These are phyloP conservation scores for Coptotermes formosanus DNA, from an alignment of 1,140 invertebrate genomes.

Conservation along the genomic window DNA sequence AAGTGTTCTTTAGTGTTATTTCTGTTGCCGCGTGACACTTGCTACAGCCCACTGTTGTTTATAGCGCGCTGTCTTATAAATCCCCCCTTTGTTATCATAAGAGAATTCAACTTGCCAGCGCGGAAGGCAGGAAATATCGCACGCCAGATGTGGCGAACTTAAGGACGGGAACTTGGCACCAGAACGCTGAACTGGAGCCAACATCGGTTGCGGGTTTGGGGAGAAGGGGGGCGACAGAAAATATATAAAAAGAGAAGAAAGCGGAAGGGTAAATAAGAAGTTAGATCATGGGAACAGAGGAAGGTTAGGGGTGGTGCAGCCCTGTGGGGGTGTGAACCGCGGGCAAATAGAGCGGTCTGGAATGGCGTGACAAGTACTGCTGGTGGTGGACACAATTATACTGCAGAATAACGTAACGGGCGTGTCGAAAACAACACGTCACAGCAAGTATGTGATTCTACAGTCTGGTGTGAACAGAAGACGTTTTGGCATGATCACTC, in stretches of 20 bases:
- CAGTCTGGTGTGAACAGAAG: too few relatives aligned
- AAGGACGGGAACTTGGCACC: background rate
- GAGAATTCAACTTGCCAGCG: background rate
- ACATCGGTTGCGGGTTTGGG: background rate
- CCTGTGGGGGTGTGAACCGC: background rate
- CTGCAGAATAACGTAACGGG: too few relatives aligned
- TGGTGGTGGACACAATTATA: background rate
- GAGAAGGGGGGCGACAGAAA: background rate
- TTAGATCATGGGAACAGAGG: background rate
- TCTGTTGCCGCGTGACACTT: too few relatives aligned
- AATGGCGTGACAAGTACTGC: background rate
- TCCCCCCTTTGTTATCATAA: background rate
- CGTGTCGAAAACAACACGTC: too few relatives aligned
- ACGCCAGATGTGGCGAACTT: background rate
- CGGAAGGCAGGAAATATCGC: background rate
- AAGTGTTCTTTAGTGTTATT: too few relatives aligned
- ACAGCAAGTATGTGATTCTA: too few relatives aligned
- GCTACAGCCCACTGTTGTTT: too few relatives aligned
- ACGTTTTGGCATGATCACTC: too few relatives aligned
- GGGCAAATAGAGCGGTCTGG: background rate
- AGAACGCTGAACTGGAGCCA: background rate
- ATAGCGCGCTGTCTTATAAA: background rate
- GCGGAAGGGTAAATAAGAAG: background rate
- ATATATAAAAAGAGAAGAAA: constrained; percentile 1
- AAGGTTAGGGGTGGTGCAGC: background rate